phyloP scores from a whole-genome alignment of 2,888 invertebrate genomes.

The Uropetala carovei region DNA sequence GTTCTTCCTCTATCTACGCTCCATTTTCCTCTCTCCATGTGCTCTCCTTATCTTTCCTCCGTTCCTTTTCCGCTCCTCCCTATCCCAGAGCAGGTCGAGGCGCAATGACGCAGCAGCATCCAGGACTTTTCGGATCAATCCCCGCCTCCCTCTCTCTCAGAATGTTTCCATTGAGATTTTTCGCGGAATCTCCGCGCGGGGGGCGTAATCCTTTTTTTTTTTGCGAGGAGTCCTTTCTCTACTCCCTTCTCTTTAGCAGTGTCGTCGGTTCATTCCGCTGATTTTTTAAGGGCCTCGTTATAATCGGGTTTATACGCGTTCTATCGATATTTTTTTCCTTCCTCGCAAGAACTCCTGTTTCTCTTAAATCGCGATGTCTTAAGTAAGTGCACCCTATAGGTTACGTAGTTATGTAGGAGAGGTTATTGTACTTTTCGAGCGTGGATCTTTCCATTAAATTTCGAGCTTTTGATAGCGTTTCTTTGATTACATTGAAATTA shows the following conservation, averaged over 20 bases:
- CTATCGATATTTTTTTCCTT: constrained; percentile 15
- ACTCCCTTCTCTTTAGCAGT: constrained; percentile 65
- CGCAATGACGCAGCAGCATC: constrained; percentile 51
- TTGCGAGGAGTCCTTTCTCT: constrained; percentile 65
- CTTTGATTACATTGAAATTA: not conserved
- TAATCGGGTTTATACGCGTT: constrained; percentile 56
- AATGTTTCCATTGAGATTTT: constrained; percentile 56
- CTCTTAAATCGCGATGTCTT: constrained; percentile 14
- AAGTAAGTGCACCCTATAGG: not conserved
- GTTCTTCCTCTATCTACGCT: too few relatives aligned
- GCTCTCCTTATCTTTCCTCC: not conserved
- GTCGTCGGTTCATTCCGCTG: constrained; percentile 30
- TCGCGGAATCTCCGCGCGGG: constrained; percentile 44
- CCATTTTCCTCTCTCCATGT: not conserved
- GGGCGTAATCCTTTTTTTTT: constrained; percentile 16
- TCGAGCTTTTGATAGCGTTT: not conserved
- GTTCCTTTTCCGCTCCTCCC: constrained; percentile 42
- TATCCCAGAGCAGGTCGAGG: constrained; percentile 28
- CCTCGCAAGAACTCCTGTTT: not conserved
- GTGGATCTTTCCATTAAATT: not conserved
- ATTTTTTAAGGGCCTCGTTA: constrained; percentile 50
- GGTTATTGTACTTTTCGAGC: not conserved
- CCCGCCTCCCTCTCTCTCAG: constrained; percentile 9
- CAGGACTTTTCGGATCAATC: constrained; percentile 51
- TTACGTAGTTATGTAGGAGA: not conserved